Evolutionary conservation across 2,888 invertebrate species (phyloP).

Genomic region (Ectemnius cavifrons): DNA sequence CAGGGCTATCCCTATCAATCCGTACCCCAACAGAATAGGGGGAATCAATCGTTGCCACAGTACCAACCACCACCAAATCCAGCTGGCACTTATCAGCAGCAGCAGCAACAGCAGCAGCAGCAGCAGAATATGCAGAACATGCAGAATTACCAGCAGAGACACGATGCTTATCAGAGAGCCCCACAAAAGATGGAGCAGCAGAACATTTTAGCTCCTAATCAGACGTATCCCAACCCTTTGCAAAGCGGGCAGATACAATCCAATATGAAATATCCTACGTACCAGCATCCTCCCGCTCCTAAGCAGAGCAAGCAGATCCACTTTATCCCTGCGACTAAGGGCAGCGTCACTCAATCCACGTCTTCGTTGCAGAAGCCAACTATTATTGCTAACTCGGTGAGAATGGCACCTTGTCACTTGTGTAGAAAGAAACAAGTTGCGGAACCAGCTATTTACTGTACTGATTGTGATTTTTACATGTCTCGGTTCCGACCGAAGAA

Average conservation of each 20-base stretch:
- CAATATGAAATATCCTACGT: conserved; percentile 79
- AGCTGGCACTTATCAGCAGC: conserved; percentile 67
- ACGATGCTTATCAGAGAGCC: conserved; percentile 70
- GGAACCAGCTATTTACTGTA: conserved; percentile 90
- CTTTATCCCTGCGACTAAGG: conserved; percentile 87
- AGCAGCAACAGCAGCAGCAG: conserved; percentile 66
- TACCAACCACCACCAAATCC: conserved; percentile 77
- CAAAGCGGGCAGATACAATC: conserved; percentile 73
- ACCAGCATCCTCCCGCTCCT: conserved; percentile 83
- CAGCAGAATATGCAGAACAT: conserved; percentile 52
- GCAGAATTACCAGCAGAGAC: conserved; percentile 61
- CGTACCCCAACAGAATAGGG: conserved; percentile 63
- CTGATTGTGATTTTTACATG: conserved; percentile 96
- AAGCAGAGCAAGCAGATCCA: conserved; percentile 82
- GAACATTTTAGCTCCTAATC: conserved; percentile 68
- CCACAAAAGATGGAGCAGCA: conserved; percentile 77
- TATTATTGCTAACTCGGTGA: conserved; percentile 58
- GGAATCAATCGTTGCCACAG: conserved; percentile 74
- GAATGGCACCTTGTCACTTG: conserved; percentile 88
- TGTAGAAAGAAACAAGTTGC: conserved; percentile 91
- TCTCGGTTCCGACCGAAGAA: conserved; percentile 87
- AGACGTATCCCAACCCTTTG: conserved; percentile 71
- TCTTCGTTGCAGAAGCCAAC: conserved; percentile 49
- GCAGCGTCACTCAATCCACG: conserved; percentile 84
- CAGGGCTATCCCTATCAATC: conserved; percentile 69